These are phyloP conservation scores for Thinocorus orbignyianus DNA, from an alignment of 2,113 vertebrate genomes.

Conservation along the genomic window DNA sequence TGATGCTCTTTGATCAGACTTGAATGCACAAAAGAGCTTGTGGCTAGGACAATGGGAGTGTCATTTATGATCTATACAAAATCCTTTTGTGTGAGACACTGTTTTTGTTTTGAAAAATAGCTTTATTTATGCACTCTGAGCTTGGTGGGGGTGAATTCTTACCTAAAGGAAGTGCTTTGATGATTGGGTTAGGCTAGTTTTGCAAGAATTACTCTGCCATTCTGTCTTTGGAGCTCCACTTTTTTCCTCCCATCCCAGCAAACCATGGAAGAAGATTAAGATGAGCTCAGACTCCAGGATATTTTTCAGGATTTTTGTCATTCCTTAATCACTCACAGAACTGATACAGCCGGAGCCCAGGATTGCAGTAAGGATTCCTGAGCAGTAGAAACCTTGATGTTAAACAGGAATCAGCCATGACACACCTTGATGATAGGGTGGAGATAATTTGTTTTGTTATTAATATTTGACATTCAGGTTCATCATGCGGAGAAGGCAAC, in stretches of 20 bases:
- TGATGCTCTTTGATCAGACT: neutral
- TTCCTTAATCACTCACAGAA: conserved; percentile 46
- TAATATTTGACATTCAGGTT: conserved; percentile 46
- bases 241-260: conserved; percentile 17
- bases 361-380: conserved; percentile 31
- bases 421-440: conserved; percentile 72
- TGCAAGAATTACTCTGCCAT: conserved; percentile 42
- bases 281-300: neutral
- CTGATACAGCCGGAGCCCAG: neutral
- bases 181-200: conserved; percentile 63
- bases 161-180: conserved; percentile 73
- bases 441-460: conserved; percentile 70
- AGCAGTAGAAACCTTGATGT: conserved; percentile 59
- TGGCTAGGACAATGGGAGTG: conserved; percentile 1
- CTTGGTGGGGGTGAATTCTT: conserved; percentile 32
- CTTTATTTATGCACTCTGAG: conserved; percentile 52
- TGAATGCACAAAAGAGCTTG: neutral
- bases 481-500: conserved; percentile 40
- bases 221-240: conserved; percentile 52
- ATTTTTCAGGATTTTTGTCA: conserved; percentile 61
- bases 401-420: neutral
- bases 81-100: conserved; percentile 48
- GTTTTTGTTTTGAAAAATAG: conserved; percentile 45
- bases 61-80: conserved; percentile 15
- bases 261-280: conserved; percentile 8